Evolutionary conservation across 2,888 invertebrate genomes (phyloP).

Genomic region (Epirrhoe alternata): DNA sequence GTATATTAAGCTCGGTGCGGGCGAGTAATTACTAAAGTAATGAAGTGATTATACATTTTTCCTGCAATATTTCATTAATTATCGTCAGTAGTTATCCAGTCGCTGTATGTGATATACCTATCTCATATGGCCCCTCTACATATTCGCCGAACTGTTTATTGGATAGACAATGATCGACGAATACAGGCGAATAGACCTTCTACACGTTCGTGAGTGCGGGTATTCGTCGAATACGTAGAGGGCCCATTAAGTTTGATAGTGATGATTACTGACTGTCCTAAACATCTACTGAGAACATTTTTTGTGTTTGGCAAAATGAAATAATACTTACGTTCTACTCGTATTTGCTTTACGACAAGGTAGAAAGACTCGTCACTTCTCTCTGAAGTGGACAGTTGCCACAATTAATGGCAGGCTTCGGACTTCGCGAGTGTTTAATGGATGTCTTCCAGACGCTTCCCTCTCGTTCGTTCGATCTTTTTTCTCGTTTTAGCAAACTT

Average conservation of each 20-base stretch:
- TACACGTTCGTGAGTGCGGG: no score
- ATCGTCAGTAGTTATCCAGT: not conserved
- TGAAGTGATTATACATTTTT: constrained; percentile 39
- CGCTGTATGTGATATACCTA: not conserved
- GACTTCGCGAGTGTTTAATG: constrained; percentile 56
- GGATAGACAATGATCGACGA: no score
- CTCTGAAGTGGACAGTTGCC: constrained; percentile 44
- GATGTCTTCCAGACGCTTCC: constrained; percentile 51
- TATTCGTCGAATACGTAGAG: no score
- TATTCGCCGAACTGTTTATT: no score
- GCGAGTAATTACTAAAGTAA: constrained; percentile 63
- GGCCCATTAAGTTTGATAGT: no score
- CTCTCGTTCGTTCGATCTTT: constrained; percentile 36
- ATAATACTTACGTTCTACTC: not conserved
- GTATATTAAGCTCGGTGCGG: constrained; percentile 66
- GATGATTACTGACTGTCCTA: no score
- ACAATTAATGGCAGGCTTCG: constrained; percentile 57
- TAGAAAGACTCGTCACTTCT: constrained; percentile 46
- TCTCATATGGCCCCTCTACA: no score
- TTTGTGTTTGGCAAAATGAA: not conserved
- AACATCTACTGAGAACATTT: no score
- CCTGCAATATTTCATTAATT: constrained; percentile 2
- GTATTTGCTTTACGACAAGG: constrained; percentile 36
- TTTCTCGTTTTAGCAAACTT: constrained; percentile 32
- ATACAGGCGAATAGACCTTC: no score